Conservation (phyloP, 2,113 vertebrate species). For the Trichomycterus rosablanca region DNA sequence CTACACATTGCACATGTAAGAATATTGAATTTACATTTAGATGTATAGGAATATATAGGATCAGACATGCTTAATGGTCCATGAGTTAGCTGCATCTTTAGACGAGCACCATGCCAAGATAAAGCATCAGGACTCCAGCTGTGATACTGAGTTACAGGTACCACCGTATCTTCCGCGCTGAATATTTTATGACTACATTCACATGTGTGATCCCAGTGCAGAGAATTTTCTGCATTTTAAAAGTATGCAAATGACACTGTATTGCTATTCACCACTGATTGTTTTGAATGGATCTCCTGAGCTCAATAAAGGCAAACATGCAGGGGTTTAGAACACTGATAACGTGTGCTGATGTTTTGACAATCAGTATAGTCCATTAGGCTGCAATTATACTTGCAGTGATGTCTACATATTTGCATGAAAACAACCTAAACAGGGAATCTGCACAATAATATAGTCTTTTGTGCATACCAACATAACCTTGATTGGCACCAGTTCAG, state of each 20-base stretch:
- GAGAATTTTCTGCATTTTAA: slow-evolving; percentile 6
- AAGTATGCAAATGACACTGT: not conserved
- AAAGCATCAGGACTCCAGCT: slow-evolving; percentile 38
- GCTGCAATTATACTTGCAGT: too few species aligned
- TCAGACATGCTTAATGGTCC: too few species aligned
- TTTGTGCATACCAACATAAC: too few species aligned
- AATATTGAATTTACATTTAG: not conserved
- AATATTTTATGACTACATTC: slow-evolving; percentile 48
- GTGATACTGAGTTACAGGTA: slow-evolving; percentile 49
- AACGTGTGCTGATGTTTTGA: not conserved
- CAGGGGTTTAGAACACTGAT: not conserved
- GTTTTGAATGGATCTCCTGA: slow-evolving; percentile 19
- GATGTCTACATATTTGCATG: too few species aligned
- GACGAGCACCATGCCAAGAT: not conserved
- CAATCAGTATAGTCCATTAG: too few species aligned
- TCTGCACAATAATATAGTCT: too few species aligned
- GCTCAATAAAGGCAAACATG: slow-evolving; percentile 3
- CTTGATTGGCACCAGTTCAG: too few species aligned
- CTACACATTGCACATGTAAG: too few species aligned
- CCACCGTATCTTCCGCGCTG: slow-evolving; percentile 35
- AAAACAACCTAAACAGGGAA: too few species aligned
- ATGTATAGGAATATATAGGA: too few species aligned
- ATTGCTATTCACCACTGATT: slow-evolving; percentile 23
- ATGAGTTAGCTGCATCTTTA: too few species aligned
- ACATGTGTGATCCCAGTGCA: slow-evolving; percentile 19